Evolutionary conservation across 2,888 invertebrate species (phyloP), one percentile per base, ranked within the genome.

Genomic region (Notocelia uddmanniana): DNA sequence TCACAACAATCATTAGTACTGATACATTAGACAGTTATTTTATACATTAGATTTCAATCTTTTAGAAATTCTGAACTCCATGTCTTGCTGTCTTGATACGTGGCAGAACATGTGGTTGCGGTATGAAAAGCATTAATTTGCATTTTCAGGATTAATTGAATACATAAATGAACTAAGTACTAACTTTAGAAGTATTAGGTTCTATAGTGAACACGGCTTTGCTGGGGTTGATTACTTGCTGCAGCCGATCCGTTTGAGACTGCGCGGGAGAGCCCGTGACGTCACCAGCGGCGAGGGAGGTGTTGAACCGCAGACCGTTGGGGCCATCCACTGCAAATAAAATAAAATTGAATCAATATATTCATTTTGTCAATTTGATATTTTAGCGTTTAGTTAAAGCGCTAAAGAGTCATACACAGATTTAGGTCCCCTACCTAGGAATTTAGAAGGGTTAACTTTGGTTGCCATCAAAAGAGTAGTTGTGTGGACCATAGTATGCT

Each of bases 141-240:
- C 31, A 31, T 5, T 26, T 5, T 31, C 3, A 26, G 26, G 2
- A 26, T 26, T 26, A 26, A 26, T 26, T 26, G 26, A 26, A 26
- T 5, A 26, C 2, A 26, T 26, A 26, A 26, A 26, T 26, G 2
- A 26, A 26, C n/a, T 19, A 21, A 13, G n/a, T 45, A 72, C 77
- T 81, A 81, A 95, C 95, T 91, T 96, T 95, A 21, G 95, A 95
- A 41, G 95, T 94, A 75, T 94, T 94, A 9, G 95, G 94, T 85
- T 96, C 95, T 74, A 96, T 95, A 34, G 96, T 96, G 78, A 96
- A 95, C 3, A 96, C 94, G 68, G 96, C 96, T 82, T 96, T 96
- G 86, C 95, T 95, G 2, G 95, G 95, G 83, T 96, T 96, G 59
- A 95, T 93, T n/a, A 87, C 82, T 74, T 93, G 93, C 73, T 94